Conservation (phyloP, 2,888 invertebrate species). For the Pandemis corylana region DNA sequence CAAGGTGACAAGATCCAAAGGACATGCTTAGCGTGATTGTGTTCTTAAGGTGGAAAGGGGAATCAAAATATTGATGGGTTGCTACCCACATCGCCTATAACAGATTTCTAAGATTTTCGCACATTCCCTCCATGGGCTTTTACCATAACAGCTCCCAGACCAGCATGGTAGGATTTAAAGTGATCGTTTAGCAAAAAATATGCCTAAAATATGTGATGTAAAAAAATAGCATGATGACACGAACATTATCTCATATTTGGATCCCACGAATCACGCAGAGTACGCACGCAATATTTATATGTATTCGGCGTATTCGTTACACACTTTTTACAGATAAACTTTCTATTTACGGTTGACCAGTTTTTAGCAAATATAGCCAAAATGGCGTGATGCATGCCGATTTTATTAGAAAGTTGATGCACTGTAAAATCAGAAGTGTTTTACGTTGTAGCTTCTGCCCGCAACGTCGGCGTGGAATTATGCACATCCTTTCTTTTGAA, state of each 20-base stretch:
- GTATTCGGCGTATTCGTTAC: neutral
- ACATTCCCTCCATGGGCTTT: too few relatives aligned
- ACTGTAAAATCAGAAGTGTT: neutral
- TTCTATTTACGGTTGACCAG: constrained; percentile 19
- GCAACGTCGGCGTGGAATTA: too few relatives aligned
- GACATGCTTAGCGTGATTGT: too few relatives aligned
- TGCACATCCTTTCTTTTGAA: too few relatives aligned
- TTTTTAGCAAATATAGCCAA: constrained; percentile 5
- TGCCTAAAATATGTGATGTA: neutral
- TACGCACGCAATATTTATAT: constrained; percentile 26
- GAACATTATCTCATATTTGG: constrained; percentile 10
- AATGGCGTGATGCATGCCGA: neutral
- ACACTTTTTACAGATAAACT: constrained; percentile 14
- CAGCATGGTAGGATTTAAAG: too few relatives aligned
- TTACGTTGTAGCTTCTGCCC: too few relatives aligned
- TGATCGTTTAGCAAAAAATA: neutral
- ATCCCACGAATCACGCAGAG: neutral
- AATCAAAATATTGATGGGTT: too few relatives aligned
- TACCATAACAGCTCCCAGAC: too few relatives aligned
- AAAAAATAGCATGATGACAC: constrained; percentile 24
- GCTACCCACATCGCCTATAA: too few relatives aligned
- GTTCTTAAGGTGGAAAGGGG: too few relatives aligned
- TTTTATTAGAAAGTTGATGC: neutral
- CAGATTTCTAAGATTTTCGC: too few relatives aligned
- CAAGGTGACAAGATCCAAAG: too few relatives aligned